These are phyloP conservation scores for Tragelaphus strepsiceros DNA, from an alignment of 2,113 vertebrate species.

Conservation along the genomic window DNA sequence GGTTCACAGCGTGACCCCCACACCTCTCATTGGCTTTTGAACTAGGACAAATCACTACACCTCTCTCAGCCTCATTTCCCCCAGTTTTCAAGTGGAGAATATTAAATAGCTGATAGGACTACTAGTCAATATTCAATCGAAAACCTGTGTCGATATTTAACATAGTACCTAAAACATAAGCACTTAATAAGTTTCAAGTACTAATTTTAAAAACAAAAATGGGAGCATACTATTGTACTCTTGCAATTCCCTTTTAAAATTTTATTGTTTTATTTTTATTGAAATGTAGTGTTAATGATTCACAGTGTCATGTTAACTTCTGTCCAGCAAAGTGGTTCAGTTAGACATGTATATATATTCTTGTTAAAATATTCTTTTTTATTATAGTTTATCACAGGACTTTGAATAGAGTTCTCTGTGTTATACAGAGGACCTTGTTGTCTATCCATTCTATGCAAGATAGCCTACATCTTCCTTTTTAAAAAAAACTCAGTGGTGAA, in stretches of 20 bases:
- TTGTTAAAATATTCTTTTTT: neutral
- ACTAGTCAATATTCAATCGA: neutral
- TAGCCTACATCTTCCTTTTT: neutral
- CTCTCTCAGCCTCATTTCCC: neutral
- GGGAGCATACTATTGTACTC: neutral
- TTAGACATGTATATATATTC: neutral
- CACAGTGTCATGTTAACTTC: neutral
- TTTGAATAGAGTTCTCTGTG: neutral
- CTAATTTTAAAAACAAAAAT: neutral
- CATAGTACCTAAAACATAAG: neutral
- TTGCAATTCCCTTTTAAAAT: neutral
- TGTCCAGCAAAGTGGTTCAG: neutral
- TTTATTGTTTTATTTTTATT: neutral
- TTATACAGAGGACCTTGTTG: neutral
- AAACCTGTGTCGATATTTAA: neutral
- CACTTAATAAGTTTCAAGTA: neutral
- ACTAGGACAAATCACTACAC: neutral
- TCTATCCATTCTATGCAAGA: neutral
- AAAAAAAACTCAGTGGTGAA: neutral
- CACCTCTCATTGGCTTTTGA: neutral
- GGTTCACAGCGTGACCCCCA: neutral
- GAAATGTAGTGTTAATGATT: neutral
- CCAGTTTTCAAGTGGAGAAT: neutral
- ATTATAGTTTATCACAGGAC: neutral
- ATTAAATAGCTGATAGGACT: neutral